Evolutionary conservation across 2,888 invertebrate species (phyloP).

Genomic region (Imbricaverruca yamaguchii): DNA sequence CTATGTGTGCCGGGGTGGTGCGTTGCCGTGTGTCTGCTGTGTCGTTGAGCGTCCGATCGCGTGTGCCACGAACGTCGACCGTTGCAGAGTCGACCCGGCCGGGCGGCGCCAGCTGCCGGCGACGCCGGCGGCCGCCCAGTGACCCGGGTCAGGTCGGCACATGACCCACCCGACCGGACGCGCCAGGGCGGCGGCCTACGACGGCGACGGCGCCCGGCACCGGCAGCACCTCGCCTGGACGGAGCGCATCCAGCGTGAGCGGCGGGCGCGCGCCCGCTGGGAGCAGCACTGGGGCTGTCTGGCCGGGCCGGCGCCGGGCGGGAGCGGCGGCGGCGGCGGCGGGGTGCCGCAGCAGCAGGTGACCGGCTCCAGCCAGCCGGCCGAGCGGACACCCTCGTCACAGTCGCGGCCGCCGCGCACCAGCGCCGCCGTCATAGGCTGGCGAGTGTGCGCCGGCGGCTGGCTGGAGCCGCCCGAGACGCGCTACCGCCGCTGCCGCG

Average conservation of each 20-base stretch:
- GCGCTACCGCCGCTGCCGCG: background rate
- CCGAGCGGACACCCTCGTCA: background rate
- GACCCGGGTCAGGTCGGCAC: background rate
- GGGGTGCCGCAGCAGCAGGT: too few relatives aligned
- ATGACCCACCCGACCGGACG: background rate
- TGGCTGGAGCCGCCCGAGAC: background rate
- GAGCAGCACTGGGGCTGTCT: background rate
- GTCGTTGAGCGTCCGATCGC: too few relatives aligned
- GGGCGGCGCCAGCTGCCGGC: too few relatives aligned
- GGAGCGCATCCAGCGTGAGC: background rate
- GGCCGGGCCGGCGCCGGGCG: background rate
- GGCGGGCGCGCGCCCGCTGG: background rate
- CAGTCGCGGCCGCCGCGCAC: background rate
- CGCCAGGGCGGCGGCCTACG: background rate
- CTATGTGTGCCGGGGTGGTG: too few relatives aligned
- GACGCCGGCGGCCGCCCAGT: too few relatives aligned
- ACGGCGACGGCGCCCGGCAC: background rate
- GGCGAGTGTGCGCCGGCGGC: background rate
- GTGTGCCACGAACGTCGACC: too few relatives aligned
- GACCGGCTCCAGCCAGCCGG: background rate
- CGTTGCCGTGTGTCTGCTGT: too few relatives aligned
- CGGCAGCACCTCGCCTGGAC: background rate
- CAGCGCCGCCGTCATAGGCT: constrained; percentile 24
- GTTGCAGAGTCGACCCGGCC: too few relatives aligned
- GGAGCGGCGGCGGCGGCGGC: background rate